Base-by-base conservation (phyloP, 1,140 invertebrate species). In the Papilio xuthus region DNA sequence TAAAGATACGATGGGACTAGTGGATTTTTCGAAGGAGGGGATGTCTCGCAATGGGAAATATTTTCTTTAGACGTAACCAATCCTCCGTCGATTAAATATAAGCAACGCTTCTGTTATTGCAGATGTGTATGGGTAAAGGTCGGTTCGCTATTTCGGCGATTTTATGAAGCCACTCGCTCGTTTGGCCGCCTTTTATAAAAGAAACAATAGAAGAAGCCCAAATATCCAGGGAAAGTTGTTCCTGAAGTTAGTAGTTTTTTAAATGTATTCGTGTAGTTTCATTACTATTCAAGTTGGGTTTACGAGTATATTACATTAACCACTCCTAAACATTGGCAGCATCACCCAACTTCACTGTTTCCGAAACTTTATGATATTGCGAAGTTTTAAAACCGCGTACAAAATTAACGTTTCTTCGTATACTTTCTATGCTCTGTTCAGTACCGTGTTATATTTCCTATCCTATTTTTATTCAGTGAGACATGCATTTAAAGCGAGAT, bases 401-500 rank as follows among this genome's bases (percentile, higher is more conserved):
- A 63, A 76, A 32, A 53, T 75, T 75, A 56, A 75, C 72, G 26
- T 53, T 6, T 18, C 60, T 28, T 13, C 47, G 44, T 37, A 60
- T 76, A 37, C 28, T 41, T 63, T 63, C 56, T 76, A 76, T 18
- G 53, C 72, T 56, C 10, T 53, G 73, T 70, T 73, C 78, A 71
- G 63, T 47, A 77, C 75, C 28, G 50, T 63, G 47, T 83, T 85
- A 82, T 86, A 84, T 84, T 84, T 82, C 84, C 82, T 71, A 80
- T 82, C 85, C 84, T 92, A 90, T 92, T 90, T 92, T 88, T 85
- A 84, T 82, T 82, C 82, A 69, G 78, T 81, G 80, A 87, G 88
- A 86, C 84, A 89, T 89, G 87, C 86, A 90, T 90, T 85, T 77
- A 85, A 85, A 88, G 84, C 85, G 80, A 82, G 88, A 87, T 85